Base-by-base conservation (phyloP, 1,140 invertebrate species). In the Apis laboriosa region DNA sequence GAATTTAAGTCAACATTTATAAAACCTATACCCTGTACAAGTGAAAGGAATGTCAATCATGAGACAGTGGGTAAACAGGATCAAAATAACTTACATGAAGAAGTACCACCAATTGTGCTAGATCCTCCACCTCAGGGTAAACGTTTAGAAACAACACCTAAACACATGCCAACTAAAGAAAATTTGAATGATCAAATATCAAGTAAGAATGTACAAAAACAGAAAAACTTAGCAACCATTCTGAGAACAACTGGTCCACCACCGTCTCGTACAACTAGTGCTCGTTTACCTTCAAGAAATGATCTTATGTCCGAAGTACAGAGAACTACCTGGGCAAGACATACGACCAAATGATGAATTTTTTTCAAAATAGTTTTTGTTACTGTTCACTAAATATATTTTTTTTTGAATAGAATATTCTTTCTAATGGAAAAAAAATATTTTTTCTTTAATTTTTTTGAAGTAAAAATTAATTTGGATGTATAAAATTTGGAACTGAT, bases 281-380 rank as follows among this genome's bases (percentile, higher is more conserved):
- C 98, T 84, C 97, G 97, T 92, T 96, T 98, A 67, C 97, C 97
- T 2, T 97, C 97, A 87, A 95, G 97, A 61, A 97, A 96, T 91
- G 97, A 98, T 91, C 94, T 97, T 85, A 97, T 98, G 96, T 96
- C 96, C n/a, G 96, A 97, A 88, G 95, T 98, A 77, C 96, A 97
- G 88, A 95, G 97, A 77, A 96, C 96, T 0, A 95, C 96, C 56
- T 98, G 97, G 97, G 97, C 97, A 1, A 94, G 97, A 88, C 97
- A 98, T 90, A 98, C 97, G 2, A 98, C 97, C 21, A 98, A 98
- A 93, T 98, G 96, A 93, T n/a, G n/a, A 12, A 51, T 61, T 21
- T 21, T 64, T 49, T 21, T 12, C 9, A 51, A 1, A 34, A 19
- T 53, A 64, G 21, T 72, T 61, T 24, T 34, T 74, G 34, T 24